phyloP scores from a whole-genome alignment of 2,113 vertebrate genomes.

The Sylvilagus bachmani region DNA sequence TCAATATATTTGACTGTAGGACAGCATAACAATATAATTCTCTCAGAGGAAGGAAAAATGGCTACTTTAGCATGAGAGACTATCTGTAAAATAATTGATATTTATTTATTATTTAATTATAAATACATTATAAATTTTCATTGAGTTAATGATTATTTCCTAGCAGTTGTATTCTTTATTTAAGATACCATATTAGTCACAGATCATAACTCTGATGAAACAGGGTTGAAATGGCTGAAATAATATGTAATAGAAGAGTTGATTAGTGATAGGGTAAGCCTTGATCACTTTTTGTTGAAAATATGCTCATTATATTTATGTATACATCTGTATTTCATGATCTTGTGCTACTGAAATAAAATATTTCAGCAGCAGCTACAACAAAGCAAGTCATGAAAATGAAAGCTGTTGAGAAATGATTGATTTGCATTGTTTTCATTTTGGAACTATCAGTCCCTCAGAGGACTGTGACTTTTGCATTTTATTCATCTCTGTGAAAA shows the following conservation, averaged over 20 bases:
- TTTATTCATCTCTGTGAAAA: neutral
- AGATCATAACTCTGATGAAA: neutral
- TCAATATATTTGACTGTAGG: neutral
- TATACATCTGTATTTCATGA: neutral
- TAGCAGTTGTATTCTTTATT: neutral
- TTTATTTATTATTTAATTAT: constrained; percentile 38
- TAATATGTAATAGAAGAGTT: neutral
- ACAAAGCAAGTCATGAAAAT: constrained; percentile 44
- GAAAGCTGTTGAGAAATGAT: neutral
- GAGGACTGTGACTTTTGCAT: neutral
- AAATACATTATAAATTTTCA: neutral
- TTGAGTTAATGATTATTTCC: neutral
- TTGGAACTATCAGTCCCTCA: neutral
- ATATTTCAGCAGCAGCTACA: neutral
- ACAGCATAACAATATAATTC: neutral
- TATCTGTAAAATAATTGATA: neutral
- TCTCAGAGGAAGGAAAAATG: constrained; percentile 11
- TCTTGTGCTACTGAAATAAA: constrained; percentile 26
- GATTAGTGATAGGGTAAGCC: neutral
- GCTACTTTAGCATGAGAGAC: neutral
- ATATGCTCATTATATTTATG: neutral
- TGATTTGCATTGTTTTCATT: neutral
- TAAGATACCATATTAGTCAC: neutral
- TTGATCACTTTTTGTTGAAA: constrained; percentile 39
- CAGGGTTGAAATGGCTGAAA: constrained; percentile 14